Conservation (phyloP, 2,888 invertebrate genomes). For the Julus scanicus region DNA sequence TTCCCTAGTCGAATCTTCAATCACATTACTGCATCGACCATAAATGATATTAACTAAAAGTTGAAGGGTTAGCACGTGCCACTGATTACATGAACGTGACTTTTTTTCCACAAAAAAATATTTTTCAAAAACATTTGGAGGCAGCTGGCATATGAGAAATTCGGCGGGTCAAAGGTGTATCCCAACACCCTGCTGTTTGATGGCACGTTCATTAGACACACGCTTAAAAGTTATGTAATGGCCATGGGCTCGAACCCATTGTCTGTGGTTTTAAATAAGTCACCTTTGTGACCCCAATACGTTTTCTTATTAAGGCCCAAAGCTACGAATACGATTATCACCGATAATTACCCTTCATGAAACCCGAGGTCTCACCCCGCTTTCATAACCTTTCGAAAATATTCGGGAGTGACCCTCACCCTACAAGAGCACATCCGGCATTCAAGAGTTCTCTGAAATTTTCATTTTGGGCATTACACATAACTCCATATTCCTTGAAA, state of each 20-base stretch:
- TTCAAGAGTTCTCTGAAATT: neutral
- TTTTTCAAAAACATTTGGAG: neutral
- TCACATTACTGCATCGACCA: neutral
- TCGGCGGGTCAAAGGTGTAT: neutral
- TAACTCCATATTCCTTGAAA: neutral
- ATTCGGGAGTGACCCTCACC: neutral
- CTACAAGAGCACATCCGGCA: conserved; percentile 2
- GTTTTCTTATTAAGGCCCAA: conserved; percentile 24
- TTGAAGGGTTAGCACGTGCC: conserved; percentile 44
- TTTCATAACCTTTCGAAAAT: conserved; percentile 27
- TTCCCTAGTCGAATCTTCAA: no score
- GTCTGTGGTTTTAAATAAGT: conserved; percentile 42
- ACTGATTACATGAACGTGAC: neutral
- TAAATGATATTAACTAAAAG: neutral
- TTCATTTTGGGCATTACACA: neutral
- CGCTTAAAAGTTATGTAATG: conserved; percentile 25
- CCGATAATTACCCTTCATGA: neutral
- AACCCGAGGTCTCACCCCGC: conserved; percentile 13
- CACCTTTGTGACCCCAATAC: conserved; percentile 11
- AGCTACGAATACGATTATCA: conserved; percentile 29
- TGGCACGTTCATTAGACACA: conserved; percentile 36
- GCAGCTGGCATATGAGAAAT: conserved; percentile 8
- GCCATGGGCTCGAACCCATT: conserved; percentile 34
- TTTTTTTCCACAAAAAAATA: neutral
- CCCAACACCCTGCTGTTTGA: conserved; percentile 45